Conservation (phyloP, 2,113 vertebrate species). For the Zootoca vivipara region DNA sequence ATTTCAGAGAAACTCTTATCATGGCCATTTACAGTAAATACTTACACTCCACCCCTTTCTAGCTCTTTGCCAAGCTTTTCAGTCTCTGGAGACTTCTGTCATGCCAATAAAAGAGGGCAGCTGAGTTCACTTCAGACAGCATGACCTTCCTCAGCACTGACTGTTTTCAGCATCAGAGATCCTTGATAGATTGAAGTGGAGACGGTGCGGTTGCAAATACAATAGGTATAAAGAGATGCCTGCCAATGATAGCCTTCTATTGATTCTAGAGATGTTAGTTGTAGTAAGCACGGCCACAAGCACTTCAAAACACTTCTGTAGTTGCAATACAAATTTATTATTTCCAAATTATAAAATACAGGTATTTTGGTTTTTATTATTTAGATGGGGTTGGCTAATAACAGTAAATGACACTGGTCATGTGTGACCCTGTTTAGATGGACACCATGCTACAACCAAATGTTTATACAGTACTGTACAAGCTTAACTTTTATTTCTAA, state of each 20-base stretch:
- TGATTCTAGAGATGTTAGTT: slow-evolving; percentile 45
- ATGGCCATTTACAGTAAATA: slow-evolving; percentile 54
- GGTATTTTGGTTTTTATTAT: neutral
- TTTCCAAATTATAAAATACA: slow-evolving; percentile 10
- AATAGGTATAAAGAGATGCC: slow-evolving; percentile 24
- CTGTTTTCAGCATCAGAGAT: slow-evolving; percentile 34
- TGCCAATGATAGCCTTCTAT: slow-evolving; percentile 33
- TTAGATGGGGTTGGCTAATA: neutral
- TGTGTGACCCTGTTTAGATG: neutral
- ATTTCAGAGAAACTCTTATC: slow-evolving; percentile 45
- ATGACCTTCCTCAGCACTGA: slow-evolving; percentile 9
- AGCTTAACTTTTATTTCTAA: neutral
- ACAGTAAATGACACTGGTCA: neutral
- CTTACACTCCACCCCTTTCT: slow-evolving; percentile 42
- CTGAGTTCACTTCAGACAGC: slow-evolving; percentile 26
- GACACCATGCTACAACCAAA: neutral
- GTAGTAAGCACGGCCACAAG: slow-evolving; percentile 30
- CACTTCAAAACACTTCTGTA: slow-evolving; percentile 23
- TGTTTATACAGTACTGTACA: neutral
- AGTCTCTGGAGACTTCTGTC: slow-evolving; percentile 37
- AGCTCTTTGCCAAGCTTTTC: slow-evolving; percentile 32
- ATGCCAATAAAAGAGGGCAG: slow-evolving; percentile 35
- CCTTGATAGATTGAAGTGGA: slow-evolving; percentile 41
- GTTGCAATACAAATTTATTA: slow-evolving; percentile 20
- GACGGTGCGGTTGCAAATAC: slow-evolving; percentile 9